Evolutionary conservation across 2,113 vertebrate genomes (phyloP).

Genomic region (Manacus vitellinus): DNA sequence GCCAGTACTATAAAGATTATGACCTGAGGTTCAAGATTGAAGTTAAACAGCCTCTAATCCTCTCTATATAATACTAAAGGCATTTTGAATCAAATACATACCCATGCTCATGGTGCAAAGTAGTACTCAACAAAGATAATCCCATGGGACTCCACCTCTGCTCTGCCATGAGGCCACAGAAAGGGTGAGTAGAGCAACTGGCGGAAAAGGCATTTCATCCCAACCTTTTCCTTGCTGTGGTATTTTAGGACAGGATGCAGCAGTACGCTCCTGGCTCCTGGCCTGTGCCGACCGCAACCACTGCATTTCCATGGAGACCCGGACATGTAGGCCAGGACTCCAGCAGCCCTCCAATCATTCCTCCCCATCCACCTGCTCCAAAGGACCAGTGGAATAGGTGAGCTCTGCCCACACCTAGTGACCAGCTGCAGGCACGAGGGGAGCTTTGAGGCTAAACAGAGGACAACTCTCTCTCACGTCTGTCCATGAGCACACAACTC

Average conservation of each 20-base stretch:
- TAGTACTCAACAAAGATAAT: neutral
- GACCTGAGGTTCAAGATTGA: conserved; percentile 11
- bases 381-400: neutral
- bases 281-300: accelerated
- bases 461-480: neutral
- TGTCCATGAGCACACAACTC: accelerated
- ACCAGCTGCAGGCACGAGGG: accelerated
- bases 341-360: neutral
- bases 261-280: neutral
- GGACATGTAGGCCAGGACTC: accelerated
- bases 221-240: neutral
- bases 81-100: conserved; percentile 6
- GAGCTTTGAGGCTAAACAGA: neutral
- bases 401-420: accelerated
- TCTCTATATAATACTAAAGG: conserved; percentile 1
- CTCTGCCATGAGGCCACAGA: neutral
- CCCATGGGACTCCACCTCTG: neutral
- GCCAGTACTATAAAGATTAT: neutral
- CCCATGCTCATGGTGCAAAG: neutral
- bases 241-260: neutral
- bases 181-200: accelerated
- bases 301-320: neutral
- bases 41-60: conserved; percentile 3
- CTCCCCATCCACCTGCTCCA: accelerated
- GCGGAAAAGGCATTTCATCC: neutral